A percentile compares a stretch with the other conserved stretches of the same genome.
Evolutionary conservation across 2,113 vertebrate species (phyloP).

Genomic region (Dasyornis broadbenti): DNA sequence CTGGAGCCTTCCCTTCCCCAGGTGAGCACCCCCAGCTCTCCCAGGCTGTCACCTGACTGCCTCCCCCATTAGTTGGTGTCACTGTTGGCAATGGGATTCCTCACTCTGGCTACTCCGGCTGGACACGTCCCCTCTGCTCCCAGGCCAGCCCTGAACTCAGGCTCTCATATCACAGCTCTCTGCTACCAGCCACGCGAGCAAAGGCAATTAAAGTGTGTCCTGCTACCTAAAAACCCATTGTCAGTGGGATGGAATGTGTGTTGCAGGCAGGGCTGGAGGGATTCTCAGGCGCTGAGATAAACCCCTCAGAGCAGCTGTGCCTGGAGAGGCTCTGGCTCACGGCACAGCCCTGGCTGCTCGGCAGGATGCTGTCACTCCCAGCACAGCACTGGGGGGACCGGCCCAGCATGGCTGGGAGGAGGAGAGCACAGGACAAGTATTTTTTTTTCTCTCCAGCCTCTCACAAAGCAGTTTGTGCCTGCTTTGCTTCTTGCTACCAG

Average conservation of each 20-base stretch:
- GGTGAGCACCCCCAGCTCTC: not conserved
- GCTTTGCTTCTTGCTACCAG: not conserved
- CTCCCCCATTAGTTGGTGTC: not conserved
- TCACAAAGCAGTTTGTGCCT: not conserved
- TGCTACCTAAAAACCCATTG: not conserved
- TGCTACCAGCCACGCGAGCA: not conserved
- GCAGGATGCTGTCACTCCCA: not conserved
- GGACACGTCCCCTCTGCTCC: not conserved
- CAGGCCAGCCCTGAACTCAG: not conserved
- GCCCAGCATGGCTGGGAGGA: not conserved
- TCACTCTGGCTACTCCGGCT: not conserved
- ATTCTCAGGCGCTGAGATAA: not conserved
- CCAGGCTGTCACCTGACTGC: not conserved
- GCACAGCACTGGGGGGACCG: accelerated
- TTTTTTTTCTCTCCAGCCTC: not conserved
- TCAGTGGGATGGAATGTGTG: not conserved
- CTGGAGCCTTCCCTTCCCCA: not conserved
- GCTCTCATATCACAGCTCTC: not conserved
- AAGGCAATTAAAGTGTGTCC: not conserved
- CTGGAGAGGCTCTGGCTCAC: not conserved
- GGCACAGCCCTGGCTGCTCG: not conserved
- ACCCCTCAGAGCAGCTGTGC: not conserved
- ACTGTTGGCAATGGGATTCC: not conserved
- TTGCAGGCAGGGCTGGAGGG: not conserved
- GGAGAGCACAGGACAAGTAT: not conserved